phyloP scores from a whole-genome alignment of 2,113 vertebrate species.

The Mastomys natalensis region DNA sequence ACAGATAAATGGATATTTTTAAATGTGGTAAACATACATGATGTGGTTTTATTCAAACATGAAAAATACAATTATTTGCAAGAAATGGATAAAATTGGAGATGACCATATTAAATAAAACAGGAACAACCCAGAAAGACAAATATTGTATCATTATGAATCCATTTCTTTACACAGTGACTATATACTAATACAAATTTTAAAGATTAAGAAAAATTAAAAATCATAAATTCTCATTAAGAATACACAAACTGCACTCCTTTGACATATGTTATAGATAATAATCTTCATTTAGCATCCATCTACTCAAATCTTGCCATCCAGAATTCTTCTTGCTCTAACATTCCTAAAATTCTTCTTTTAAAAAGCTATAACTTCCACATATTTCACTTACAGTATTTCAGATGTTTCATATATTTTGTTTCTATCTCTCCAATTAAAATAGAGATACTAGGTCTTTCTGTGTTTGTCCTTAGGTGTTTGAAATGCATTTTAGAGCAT shows the following conservation, averaged over 20 bases:
- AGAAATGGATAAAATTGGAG: neutral
- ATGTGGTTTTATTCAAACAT: neutral
- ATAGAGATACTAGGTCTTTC: neutral
- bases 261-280: too few relatives aligned
- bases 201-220: neutral
- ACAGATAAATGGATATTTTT: neutral
- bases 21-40: neutral
- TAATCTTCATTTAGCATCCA: neutral
- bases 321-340: neutral
- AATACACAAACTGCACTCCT: neutral
- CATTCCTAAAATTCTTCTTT: constrained; percentile 12
- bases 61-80: neutral
- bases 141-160: neutral
- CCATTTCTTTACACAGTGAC: neutral
- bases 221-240: neutral
- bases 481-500: neutral
- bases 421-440: constrained; percentile 33
- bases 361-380: neutral
- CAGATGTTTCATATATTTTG: neutral
- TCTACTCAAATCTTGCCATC: neutral
- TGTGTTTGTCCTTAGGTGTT: neutral
- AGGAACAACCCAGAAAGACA: neutral
- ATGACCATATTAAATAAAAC: neutral
- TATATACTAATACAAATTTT: neutral
- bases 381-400: neutral